phyloP scores from a whole-genome alignment of 2,797 vertebrate genomes.

The Gallirallus australis region DNA sequence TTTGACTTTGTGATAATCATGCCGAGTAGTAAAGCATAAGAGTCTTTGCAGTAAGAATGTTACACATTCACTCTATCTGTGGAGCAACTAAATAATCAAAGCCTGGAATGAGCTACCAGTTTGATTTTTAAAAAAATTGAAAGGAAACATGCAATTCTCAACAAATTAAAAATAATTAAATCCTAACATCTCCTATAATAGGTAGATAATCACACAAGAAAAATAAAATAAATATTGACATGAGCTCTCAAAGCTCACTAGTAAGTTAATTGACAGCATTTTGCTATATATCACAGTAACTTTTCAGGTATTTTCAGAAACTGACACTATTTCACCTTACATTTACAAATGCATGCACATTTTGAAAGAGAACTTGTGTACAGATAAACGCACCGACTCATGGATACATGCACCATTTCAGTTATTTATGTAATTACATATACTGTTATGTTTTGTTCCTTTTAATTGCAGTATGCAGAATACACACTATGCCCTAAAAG shows the following conservation, averaged over 20 bases:
- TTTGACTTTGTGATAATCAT: background rate
- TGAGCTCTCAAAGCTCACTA: background rate
- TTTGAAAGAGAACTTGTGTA: background rate
- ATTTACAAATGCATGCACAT: background rate
- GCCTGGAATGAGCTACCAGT: background rate
- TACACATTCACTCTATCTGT: background rate
- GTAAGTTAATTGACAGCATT: background rate
- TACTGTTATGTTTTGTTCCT: background rate
- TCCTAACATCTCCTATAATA: background rate
- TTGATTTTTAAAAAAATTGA: background rate
- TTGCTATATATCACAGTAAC: background rate
- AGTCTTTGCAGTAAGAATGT: background rate
- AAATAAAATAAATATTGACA: background rate
- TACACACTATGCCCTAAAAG: background rate
- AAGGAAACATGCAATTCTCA: background rate
- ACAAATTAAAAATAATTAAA: background rate
- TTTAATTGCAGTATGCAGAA: background rate
- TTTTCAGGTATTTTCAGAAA: slow-evolving; percentile 1
- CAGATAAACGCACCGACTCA: background rate
- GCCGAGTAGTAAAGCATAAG: background rate
- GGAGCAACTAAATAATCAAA: background rate
- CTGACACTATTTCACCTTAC: background rate
- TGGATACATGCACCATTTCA: background rate
- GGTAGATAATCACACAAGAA: background rate
- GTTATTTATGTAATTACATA: background rate